Evolutionary conservation across 2,113 vertebrate genomes (phyloP).

Genomic region (Spilogale gracilis): DNA sequence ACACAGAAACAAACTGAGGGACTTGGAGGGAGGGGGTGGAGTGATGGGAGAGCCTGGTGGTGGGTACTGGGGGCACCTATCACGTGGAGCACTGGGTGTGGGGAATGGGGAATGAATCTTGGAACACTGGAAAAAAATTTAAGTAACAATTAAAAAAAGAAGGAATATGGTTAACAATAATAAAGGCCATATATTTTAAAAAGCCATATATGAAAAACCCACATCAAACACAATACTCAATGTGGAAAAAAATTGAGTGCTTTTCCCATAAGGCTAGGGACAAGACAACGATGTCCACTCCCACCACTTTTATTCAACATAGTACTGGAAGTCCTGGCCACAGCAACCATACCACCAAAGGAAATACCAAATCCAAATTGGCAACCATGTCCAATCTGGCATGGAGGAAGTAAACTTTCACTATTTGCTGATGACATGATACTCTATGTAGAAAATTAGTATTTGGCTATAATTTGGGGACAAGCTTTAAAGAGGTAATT

Average conservation of each 20-base stretch:
- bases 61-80: too few relatives aligned
- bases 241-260: background rate
- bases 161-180: background rate
- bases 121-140: too few relatives aligned
- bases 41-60: too few relatives aligned
- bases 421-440: background rate
- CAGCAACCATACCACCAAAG: background rate
- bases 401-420: background rate
- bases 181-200: background rate
- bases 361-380: background rate
- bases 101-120: too few relatives aligned
- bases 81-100: too few relatives aligned
- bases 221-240: background rate
- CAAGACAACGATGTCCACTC: background rate
- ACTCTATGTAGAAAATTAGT: background rate
- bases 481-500: background rate
- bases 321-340: background rate
- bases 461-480: background rate
- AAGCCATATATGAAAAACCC: background rate
- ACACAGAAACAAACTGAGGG: too few relatives aligned
- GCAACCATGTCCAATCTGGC: background rate
- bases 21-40: too few relatives aligned
- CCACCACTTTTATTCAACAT: background rate
- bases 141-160: too few relatives aligned
- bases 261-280: background rate